Evolutionary conservation across 2,797 vertebrate genomes (phyloP), one percentile per base, ranked within the genome.

Genomic region (Muscicapa comitata): DNA sequence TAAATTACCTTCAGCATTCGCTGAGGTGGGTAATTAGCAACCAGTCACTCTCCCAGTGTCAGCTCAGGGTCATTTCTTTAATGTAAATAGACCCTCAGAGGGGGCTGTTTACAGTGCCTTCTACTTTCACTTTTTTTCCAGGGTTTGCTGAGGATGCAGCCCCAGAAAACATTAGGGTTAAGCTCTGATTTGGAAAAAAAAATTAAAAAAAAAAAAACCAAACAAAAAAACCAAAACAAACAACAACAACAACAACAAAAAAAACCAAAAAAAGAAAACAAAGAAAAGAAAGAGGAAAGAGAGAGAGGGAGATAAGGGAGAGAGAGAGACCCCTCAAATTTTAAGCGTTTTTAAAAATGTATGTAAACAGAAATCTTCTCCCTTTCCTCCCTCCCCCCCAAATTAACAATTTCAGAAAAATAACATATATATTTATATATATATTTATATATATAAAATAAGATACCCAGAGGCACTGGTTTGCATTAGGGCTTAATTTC

Each of bases 401-500:
- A 96, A 94, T 85, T 59, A 96, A 96, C 28, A n/a, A 70, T 72
- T 91, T 95, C 90, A 96, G 88, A 95, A 95, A 96, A 96, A 93
- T 95, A 95, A 95, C 71, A 91, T 73, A 90, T 95, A 91, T 78
- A 3, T 74, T 6, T 73, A 11, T 68, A 3, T 77, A 6, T 85
- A 50, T 86, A 43, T 94, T 91, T 93, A 92, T 93, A 96, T 85
- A 95, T 93, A 96, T 81, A 95, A 93, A 95, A 97, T 81, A 96
- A 94, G 93, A 96, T 95, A 98, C 94, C 97, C 97, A 98, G 98
- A 98, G 98, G 98, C 98, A 98, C 97, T 97, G 96, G 93, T 94
- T 97, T 96, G 96, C 90, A 96, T 95, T 97, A 96, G 96, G 97
- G 85, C 96, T 96, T 93, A 96, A 96, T 97, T 97, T 95, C 86